Evolutionary conservation across 2,888 invertebrate genomes (phyloP).

Genomic region (Formica aserva): DNA sequence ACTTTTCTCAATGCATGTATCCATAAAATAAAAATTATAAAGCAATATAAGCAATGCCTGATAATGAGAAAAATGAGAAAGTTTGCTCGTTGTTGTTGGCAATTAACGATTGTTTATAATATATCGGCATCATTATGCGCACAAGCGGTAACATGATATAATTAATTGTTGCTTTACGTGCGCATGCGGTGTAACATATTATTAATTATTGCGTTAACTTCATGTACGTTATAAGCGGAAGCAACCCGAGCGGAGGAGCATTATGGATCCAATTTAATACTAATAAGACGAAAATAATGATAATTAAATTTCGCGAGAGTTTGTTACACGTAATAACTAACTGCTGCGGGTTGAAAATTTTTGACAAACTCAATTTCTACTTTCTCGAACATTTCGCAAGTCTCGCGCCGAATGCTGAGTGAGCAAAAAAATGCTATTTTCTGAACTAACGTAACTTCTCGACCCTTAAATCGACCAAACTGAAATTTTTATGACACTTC

Average conservation of each 20-base stretch:
- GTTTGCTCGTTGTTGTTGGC: not conserved
- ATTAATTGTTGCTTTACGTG: conserved; percentile 51
- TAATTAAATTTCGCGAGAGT: conserved; percentile 38
- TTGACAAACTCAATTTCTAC: conserved; percentile 6
- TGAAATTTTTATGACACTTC: conserved; percentile 33
- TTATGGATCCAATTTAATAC: conserved; percentile 50
- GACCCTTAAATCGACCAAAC: conserved; percentile 30
- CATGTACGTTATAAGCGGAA: conserved; percentile 40
- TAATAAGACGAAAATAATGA: conserved; percentile 48
- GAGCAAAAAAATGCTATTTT: not conserved
- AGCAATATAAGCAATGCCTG: not conserved
- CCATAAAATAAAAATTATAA: not conserved
- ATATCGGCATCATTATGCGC: conserved; percentile 38
- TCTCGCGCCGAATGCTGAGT: not conserved
- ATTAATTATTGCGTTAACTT: conserved; percentile 57
- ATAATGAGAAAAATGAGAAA: conserved; percentile 13
- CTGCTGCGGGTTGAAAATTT: conserved; percentile 22
- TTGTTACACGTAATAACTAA: conserved; percentile 13
- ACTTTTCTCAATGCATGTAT: not conserved
- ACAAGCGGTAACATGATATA: conserved; percentile 34
- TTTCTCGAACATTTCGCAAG: not conserved
- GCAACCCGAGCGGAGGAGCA: conserved; percentile 37
- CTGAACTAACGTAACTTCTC: conserved; percentile 27
- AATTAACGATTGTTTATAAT: conserved; percentile 49
- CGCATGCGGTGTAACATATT: conserved; percentile 26